Conservation (phyloP, 92 coral and sea anemone species). For the Muricea muricata region DNA sequence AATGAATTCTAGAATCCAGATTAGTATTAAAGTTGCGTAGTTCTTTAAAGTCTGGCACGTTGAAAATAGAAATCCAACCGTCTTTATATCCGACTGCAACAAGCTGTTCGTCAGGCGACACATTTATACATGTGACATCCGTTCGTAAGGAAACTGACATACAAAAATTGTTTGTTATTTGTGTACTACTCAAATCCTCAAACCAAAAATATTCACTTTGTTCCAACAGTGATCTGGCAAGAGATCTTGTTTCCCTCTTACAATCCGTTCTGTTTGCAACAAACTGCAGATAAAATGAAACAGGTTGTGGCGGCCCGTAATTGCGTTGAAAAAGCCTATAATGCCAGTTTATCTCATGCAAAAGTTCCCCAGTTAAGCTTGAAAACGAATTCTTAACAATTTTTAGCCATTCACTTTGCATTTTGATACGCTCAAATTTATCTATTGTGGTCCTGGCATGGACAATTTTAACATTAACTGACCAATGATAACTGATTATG, state of each 20-base stretch:
- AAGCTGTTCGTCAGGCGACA: background rate
- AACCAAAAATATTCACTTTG: background rate
- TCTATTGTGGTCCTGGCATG: background rate
- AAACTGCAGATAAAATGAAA: background rate
- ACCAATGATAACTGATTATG: background rate
- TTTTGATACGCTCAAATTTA: background rate
- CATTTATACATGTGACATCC: background rate
- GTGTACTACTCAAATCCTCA: background rate
- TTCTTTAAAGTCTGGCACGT: background rate
- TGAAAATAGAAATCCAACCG: background rate
- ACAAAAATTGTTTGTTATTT: background rate
- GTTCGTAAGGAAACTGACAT: background rate
- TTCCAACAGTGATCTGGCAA: background rate
- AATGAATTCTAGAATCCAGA: background rate
- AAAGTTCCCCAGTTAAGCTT: background rate
- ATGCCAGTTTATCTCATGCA: background rate
- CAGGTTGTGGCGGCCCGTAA: background rate
- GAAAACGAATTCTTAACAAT: background rate
- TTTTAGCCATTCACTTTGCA: background rate
- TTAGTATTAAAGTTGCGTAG: background rate
- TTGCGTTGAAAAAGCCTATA: background rate
- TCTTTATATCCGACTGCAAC: background rate
- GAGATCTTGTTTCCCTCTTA: background rate
- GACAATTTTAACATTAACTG: slow-evolving; percentile 15
- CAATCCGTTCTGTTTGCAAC: background rate